Conservation (phyloP, 2,797 vertebrate genomes). For the Falco rusticolus region DNA sequence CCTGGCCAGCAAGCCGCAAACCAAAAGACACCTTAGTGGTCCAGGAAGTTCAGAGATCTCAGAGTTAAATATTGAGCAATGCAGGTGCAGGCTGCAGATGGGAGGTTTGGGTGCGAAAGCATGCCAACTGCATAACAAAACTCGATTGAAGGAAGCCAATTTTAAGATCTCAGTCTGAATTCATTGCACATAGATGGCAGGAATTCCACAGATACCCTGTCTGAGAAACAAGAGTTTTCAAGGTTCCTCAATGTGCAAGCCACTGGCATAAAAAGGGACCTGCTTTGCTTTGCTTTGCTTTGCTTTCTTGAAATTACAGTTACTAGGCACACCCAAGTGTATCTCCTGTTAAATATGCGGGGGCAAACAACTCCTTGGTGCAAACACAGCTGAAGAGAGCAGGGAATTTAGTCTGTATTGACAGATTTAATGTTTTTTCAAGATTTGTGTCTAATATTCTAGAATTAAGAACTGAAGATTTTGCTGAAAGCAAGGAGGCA, state of each 20-base stretch:
- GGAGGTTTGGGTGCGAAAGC: constrained; percentile 62
- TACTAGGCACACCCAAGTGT: background rate
- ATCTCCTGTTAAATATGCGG: background rate
- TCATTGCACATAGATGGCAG: constrained; percentile 55
- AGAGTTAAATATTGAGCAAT: constrained; percentile 51
- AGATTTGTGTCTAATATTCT: background rate
- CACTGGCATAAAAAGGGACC: background rate
- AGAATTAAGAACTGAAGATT: background rate
- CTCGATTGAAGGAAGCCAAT: constrained; percentile 75
- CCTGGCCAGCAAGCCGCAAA: constrained; percentile 1
- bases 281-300: background rate
- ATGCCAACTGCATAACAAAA: constrained; percentile 73
- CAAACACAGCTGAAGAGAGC: background rate
- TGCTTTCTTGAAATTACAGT: background rate
- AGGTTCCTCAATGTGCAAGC: background rate
- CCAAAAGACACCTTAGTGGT: constrained; percentile 28
- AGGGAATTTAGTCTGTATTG: background rate
- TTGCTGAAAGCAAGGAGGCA: background rate
- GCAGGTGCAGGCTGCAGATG: constrained; percentile 77
- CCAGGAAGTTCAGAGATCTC: constrained; percentile 55
- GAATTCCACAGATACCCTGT: constrained; percentile 62
- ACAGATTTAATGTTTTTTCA: background rate
- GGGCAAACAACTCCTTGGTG: background rate
- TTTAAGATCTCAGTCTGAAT: constrained; percentile 61
- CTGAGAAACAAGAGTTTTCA: constrained; percentile 46